Evolutionary conservation across 2,113 vertebrate species (phyloP).

Genomic region (Illadopsis cleaveri): DNA sequence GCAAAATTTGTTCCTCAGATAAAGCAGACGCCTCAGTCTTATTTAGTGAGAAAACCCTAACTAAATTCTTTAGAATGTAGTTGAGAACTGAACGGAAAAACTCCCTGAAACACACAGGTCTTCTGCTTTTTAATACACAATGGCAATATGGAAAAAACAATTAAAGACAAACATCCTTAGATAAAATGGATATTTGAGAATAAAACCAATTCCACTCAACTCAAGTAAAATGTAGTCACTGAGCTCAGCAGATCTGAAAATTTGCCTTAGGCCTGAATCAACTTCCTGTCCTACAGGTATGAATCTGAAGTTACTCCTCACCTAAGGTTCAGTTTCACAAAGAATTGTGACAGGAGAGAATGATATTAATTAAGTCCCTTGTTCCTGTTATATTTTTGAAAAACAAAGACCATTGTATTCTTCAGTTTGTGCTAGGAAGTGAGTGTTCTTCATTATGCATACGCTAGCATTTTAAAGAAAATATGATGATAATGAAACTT

Average conservation of each 20-base stretch:
- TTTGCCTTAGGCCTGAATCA: not conserved
- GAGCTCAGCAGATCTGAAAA: not conserved
- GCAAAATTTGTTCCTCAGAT: not conserved
- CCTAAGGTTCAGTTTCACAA: not conserved
- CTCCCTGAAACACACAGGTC: not conserved
- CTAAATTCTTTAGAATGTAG: not conserved
- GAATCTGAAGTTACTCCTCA: not conserved
- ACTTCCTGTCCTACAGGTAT: not conserved
- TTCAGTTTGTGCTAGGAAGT: not conserved
- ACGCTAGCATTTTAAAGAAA: not conserved
- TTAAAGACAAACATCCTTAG: not conserved
- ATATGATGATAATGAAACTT: not conserved
- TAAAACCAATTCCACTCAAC: not conserved
- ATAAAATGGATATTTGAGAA: not conserved
- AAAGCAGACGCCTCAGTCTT: not conserved
- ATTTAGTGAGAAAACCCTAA: not conserved
- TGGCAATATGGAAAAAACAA: not conserved
- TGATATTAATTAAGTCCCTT: not conserved
- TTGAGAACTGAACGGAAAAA: not conserved
- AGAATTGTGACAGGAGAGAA: not conserved
- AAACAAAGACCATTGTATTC: not conserved
- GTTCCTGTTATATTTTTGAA: not conserved
- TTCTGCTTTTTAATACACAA: not conserved
- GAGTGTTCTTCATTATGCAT: not conserved
- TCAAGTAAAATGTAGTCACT: not conserved